Conservation (phyloP, 2,113 vertebrate genomes). For the Sceloporus undulatus region DNA sequence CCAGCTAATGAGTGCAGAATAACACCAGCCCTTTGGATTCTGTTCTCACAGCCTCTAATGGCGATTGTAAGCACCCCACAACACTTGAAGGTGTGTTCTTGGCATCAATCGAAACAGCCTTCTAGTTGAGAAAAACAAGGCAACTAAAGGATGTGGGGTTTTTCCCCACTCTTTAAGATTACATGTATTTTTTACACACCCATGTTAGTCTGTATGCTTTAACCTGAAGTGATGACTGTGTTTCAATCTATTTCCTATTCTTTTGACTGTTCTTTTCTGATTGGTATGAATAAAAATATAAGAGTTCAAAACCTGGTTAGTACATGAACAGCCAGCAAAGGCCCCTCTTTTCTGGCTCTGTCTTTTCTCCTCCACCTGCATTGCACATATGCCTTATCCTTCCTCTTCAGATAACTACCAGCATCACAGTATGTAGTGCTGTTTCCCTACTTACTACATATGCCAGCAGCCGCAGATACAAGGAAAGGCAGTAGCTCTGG, state of each 20-base stretch:
- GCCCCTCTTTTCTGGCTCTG: background rate
- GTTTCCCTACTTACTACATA: background rate
- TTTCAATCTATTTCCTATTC: background rate
- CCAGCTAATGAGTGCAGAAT: background rate
- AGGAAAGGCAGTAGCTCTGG: background rate
- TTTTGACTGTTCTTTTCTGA: background rate
- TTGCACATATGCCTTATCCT: background rate
- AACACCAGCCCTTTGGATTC: background rate
- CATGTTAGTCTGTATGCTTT: background rate
- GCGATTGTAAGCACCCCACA: background rate
- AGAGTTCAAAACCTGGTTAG: background rate
- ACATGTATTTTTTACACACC: background rate
- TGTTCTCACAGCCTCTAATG: background rate
- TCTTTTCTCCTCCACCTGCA: background rate
- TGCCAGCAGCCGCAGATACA: background rate
- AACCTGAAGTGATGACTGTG: background rate
- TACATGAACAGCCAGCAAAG: background rate
- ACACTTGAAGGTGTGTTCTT: background rate
- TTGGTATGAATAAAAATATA: background rate
- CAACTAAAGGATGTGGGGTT: background rate
- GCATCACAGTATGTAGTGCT: background rate
- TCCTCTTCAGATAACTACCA: background rate
- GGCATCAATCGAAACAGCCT: background rate
- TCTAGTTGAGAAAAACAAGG: background rate
- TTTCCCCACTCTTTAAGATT: background rate